Evolutionary conservation across 2,888 invertebrate genomes (phyloP).

Genomic region (Fabriciana adippe): DNA sequence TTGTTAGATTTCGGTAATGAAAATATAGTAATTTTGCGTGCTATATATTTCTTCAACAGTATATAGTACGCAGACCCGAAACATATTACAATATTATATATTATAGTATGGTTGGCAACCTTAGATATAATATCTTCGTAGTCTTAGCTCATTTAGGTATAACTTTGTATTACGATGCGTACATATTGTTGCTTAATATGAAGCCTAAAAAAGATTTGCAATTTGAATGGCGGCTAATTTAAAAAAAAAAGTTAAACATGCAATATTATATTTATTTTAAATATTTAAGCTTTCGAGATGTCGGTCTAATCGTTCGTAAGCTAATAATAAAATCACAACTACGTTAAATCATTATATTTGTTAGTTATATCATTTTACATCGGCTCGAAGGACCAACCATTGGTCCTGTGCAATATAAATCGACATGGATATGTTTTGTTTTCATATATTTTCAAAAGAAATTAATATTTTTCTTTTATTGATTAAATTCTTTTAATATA

Average conservation of each 20-base stretch:
- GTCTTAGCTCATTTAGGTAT: neutral
- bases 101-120: too few relatives aligned
- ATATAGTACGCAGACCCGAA: too few relatives aligned
- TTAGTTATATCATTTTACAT: neutral
- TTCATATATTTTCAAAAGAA: neutral
- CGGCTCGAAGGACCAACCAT: neutral
- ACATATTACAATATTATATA: too few relatives aligned
- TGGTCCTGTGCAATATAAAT: neutral
- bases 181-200: neutral
- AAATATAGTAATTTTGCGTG: too few relatives aligned
- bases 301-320: constrained; percentile 4
- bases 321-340: too few relatives aligned
- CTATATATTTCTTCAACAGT: too few relatives aligned
- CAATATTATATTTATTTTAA: neutral
- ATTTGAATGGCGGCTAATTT: neutral
- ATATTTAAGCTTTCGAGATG: constrained; percentile 1
- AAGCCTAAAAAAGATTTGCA: neutral
- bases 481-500: neutral
- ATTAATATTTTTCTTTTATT: neutral
- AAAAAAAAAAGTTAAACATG: neutral
- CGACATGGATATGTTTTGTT: neutral
- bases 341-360: neutral
- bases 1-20: too few relatives aligned
- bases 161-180: neutral
- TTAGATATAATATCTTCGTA: neutral